Evolutionary conservation across 2,888 invertebrate genomes (phyloP), one percentile per base, ranked within the genome.

Genomic region (Caenorhabditis auriculariae): DNA sequence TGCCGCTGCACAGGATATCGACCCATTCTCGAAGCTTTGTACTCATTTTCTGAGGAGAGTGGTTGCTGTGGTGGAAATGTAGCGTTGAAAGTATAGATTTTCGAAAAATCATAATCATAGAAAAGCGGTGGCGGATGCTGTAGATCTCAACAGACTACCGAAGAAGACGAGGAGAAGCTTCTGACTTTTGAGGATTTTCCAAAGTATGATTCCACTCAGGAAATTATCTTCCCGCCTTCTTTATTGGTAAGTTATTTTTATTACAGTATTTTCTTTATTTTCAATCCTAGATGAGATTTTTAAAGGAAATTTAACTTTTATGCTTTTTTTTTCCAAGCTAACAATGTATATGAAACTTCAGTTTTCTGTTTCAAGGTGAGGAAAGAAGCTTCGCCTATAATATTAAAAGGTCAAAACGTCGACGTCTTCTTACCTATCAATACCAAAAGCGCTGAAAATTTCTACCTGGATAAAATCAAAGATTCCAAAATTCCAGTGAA

Each of bases 1-100:
- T 93, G 93, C 76, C 87, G 93, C 60, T 93, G 93, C 81, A 93
- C 93, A 0, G 93, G 93, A 0, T 93, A 93, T 77, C 86, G 93
- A 71, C 90, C 93, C 0, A 93, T 93, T 51, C 87, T 93, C 47
- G 92, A 93, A 83, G 91, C 91, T 0, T 91, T 89, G 74, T 88
- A 88, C 52, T 66, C 69, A 27, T 69, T 73, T 32, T 54, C 63
- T 1, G 44, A 61, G 26, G 32, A 59, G 26, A 50, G 46, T 4
- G 65, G 65, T 28, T 60, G 66, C 50, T 67, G 63, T 41, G 54
- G 60, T 23, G 60, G 59, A 9, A 55, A 59, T 28, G 35, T 42
- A 5, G 7, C 15, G 19, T 4, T 47, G 19, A 7, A 28, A 29
- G 29, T 19, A 27, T 32, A 12, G 9, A 6, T n/a, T 17, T 32